Evolutionary conservation across 2,888 invertebrate genomes (phyloP).

Genomic region (Melanostoma mellinum): DNA sequence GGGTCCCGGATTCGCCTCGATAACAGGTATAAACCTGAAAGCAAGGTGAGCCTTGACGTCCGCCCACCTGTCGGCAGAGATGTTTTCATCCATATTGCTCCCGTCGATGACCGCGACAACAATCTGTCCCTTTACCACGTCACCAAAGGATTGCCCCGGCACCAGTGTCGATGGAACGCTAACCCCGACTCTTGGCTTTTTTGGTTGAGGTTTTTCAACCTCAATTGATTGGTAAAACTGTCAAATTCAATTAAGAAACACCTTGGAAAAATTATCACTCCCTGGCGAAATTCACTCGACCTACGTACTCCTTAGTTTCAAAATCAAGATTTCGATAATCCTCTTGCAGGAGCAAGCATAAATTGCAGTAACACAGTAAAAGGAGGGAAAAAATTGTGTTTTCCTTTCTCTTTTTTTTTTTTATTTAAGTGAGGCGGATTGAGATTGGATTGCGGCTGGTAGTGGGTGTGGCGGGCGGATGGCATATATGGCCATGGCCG

Average conservation of each 20-base stretch:
- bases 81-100: too few species aligned
- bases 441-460: constrained; percentile 47
- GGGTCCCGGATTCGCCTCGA: too few species aligned
- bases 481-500: constrained; percentile 4
- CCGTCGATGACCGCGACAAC: too few species aligned
- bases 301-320: constrained; percentile 8
- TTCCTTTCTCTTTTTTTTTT: constrained; percentile 17
- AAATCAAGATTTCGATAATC: constrained; percentile 54
- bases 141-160: too few species aligned
- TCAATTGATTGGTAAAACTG: too few species aligned
- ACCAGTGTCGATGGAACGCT: too few species aligned
- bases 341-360: constrained; percentile 46
- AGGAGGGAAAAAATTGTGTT: constrained; percentile 24
- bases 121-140: too few species aligned
- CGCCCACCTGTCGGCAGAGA: too few species aligned
- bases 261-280: neutral
- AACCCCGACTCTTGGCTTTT: too few species aligned
- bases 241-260: neutral
- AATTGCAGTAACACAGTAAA: constrained; percentile 63
- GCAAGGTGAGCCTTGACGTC: too few species aligned
- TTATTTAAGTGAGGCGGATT: constrained; percentile 6
- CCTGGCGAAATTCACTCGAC: constrained; percentile 25
- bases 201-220: too few species aligned
- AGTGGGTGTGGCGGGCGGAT: constrained; percentile 7
- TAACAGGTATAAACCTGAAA: too few species aligned